Conservation (phyloP, 1,140 invertebrate species). For the Lutraria rhynchaena region DNA sequence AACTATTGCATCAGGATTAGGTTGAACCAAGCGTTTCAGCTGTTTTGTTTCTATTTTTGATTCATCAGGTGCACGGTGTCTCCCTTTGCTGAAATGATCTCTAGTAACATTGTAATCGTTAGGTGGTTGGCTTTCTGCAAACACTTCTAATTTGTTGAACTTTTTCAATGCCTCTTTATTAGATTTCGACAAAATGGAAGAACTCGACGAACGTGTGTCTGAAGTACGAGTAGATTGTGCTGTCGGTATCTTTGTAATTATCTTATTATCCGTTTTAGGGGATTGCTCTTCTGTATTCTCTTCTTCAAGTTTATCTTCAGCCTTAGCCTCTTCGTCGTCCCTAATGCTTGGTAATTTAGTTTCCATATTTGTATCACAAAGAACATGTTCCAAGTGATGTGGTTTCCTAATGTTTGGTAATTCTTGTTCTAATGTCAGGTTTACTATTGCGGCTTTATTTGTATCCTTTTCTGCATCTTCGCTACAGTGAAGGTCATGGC, state of each 20-base stretch:
- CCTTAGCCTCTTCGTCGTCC: not conserved
- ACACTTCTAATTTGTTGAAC: slow-evolving; percentile 54
- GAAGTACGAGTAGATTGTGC: slow-evolving; percentile 28
- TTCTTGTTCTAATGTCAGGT: slow-evolving; percentile 10
- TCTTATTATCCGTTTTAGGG: not conserved
- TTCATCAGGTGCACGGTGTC: not conserved
- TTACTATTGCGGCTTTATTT: slow-evolving; percentile 36
- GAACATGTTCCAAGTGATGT: slow-evolving; percentile 12
- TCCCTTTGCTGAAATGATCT: not conserved
- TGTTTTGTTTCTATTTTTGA: slow-evolving; percentile 25
- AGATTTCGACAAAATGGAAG: not conserved
- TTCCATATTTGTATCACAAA: not conserved
- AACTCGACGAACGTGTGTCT: slow-evolving; percentile 24
- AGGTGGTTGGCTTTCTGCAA: slow-evolving; percentile 20
- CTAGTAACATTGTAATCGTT: not conserved
- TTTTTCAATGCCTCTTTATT: slow-evolving; percentile 47
- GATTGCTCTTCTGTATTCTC: not conserved
- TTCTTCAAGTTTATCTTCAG: not conserved
- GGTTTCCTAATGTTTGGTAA: slow-evolving; percentile 5
- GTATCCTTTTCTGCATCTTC: not conserved
- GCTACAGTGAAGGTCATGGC: too few relatives aligned
- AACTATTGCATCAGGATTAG: not conserved
- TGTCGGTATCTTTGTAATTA: slow-evolving; percentile 52
- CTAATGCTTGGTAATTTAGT: not conserved
- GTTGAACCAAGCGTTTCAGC: not conserved